These are phyloP conservation scores for Nasonia oneida DNA, from an alignment of 2,888 invertebrate species.

Conservation along the genomic window DNA sequence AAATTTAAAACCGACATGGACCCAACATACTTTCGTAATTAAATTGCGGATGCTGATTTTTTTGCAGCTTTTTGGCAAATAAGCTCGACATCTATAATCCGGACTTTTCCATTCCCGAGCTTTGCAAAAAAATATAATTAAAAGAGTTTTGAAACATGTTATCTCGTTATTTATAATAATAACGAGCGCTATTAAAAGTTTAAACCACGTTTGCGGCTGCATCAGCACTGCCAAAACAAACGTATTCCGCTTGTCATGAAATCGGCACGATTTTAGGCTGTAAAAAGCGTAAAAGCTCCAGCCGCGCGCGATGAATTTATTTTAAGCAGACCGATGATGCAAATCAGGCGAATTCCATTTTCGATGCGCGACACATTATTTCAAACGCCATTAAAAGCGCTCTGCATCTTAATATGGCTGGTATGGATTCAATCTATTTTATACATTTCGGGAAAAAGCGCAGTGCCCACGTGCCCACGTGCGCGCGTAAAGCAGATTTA, in stretches of 20 bases:
- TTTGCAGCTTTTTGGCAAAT: slow-evolving; percentile 6
- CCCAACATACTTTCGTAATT: slow-evolving; percentile 9
- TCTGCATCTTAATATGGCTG: slow-evolving; percentile 51
- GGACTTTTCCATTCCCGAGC: slow-evolving; percentile 2
- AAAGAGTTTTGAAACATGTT: slow-evolving; percentile 43
- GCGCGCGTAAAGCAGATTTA: slow-evolving; percentile 25
- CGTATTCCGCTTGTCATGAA: no score
- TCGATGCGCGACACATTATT: slow-evolving; percentile 43
- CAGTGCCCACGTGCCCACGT: not conserved
- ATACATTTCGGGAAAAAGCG: slow-evolving; percentile 38
- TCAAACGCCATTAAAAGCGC: slow-evolving; percentile 50
- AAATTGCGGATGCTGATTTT: slow-evolving; percentile 31
- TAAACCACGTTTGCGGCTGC: no score
- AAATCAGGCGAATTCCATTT: slow-evolving; percentile 53
- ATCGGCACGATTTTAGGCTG: not conserved
- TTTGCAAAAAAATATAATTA: slow-evolving; percentile 37
- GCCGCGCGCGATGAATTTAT: slow-evolving; percentile 36
- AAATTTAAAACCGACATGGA: slow-evolving; percentile 35
- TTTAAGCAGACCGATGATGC: slow-evolving; percentile 56
- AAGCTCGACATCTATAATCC: not conserved
- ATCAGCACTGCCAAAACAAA: no score
- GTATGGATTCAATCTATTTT: slow-evolving; percentile 50
- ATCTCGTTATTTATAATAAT: slow-evolving; percentile 41
- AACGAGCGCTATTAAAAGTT: no score
- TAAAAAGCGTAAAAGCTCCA: slow-evolving; percentile 18